Conservation (phyloP, 1,140 invertebrate species). For the Caenorhabditis brenneri region DNA sequence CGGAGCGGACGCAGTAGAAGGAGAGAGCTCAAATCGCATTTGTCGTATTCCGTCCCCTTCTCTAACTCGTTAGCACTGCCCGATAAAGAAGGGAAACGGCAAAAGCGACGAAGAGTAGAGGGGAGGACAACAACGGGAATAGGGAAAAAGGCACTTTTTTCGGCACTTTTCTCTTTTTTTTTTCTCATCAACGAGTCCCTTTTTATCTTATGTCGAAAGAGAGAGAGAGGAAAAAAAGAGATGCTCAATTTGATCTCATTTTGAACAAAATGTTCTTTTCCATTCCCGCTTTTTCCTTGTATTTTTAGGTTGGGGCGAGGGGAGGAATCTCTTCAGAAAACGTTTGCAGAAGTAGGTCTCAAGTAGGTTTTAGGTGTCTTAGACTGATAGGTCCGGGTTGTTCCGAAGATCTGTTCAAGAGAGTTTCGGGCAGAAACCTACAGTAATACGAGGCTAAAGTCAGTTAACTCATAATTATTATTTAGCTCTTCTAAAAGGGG, state of each 20-base stretch:
- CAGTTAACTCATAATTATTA: too few relatives aligned
- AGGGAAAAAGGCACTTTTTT: conserved; percentile 2
- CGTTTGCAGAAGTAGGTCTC: too few relatives aligned
- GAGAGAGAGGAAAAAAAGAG: background rate
- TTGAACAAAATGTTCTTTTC: conserved; percentile 13
- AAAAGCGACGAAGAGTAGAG: background rate
- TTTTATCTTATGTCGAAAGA: background rate
- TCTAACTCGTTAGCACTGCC: conserved; percentile 19
- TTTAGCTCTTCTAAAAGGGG: too few relatives aligned
- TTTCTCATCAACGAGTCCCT: conserved; percentile 32
- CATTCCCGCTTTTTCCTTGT: background rate
- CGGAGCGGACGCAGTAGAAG: background rate
- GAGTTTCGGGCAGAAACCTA: too few relatives aligned
- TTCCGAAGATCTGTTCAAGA: too few relatives aligned
- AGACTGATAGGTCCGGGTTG: too few relatives aligned
- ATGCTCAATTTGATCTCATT: conserved; percentile 27
- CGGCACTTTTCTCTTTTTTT: conserved; percentile 22
- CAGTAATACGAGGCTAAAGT: too few relatives aligned
- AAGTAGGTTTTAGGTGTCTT: too few relatives aligned
- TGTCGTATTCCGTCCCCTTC: background rate
- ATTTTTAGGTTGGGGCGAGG: too few relatives aligned
- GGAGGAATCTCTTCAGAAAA: too few relatives aligned
- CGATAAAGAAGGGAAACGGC: background rate
- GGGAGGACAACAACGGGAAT: too few relatives aligned
- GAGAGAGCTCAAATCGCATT: conserved; percentile 22